These are phyloP conservation scores for Amblyjoppa fuscipennis DNA, from an alignment of 2,888 invertebrate genomes.

Conservation along the genomic window DNA sequence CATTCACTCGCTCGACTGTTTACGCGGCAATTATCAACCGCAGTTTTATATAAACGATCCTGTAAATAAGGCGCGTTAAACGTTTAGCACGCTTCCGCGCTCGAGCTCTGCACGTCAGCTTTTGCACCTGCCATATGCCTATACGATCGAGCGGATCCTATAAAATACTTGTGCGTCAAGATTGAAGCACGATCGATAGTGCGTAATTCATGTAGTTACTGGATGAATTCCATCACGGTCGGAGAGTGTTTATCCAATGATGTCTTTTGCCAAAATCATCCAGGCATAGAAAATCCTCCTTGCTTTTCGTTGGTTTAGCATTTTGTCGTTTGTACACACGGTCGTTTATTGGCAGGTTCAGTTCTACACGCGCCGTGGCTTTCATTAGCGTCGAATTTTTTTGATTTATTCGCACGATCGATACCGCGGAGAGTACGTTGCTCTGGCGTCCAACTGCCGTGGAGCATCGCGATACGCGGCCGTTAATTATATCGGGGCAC, in stretches of 20 bases:
- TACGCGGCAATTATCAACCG: conserved; percentile 67
- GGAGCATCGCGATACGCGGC: conserved; percentile 39
- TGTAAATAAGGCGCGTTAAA: conserved; percentile 63
- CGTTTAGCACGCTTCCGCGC: conserved; percentile 59
- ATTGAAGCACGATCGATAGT: conserved; percentile 55
- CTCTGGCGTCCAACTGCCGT: not conserved
- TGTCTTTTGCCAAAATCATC: conserved; percentile 51
- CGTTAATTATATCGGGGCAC: conserved; percentile 63
- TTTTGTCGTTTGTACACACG: no score
- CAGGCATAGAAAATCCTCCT: not conserved
- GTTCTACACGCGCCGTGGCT: not conserved
- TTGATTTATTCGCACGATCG: conserved; percentile 69
- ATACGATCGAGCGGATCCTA: conserved; percentile 29
- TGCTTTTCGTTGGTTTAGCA: no score
- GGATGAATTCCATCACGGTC: conserved; percentile 1
- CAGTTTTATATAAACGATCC: conserved; percentile 54
- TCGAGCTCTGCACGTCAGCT: conserved; percentile 24
- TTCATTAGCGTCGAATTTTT: conserved; percentile 64
- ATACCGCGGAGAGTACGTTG: conserved; percentile 6
- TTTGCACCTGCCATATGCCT: conserved; percentile 59
- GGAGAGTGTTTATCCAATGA: not conserved
- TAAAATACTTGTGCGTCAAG: conserved; percentile 63
- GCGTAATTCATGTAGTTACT: conserved; percentile 44
- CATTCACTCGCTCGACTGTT: conserved; percentile 45
- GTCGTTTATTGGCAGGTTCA: no score